Base-by-base conservation (phyloP, 2,113 vertebrate genomes). In the Macquaria ambigua region DNA sequence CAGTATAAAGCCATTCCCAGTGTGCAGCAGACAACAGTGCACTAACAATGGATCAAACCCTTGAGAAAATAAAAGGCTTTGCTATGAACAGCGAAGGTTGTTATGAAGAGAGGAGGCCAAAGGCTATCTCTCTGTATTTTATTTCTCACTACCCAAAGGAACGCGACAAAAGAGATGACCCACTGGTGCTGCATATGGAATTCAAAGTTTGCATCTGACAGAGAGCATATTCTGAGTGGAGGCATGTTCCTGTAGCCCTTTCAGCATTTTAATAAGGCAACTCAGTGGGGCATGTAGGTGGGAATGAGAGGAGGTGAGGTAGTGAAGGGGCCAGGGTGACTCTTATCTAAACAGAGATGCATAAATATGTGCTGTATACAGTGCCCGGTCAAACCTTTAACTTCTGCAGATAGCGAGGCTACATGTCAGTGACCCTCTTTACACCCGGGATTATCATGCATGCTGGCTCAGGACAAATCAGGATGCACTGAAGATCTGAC, bases 301-400 rank as follows among this genome's bases (percentile, higher is more conserved):
- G 39, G 39, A 80, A 71, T 74, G 75, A 82, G n/a, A 77, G 18
- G 46, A 56, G 10, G n/a, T 14, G 62, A 62, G 34, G 53, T 8
- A 55, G 39, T 34, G 31, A 56, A 41, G n/a, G 41, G n/a, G 48
- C 37, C 39, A 48, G 25, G 64, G 69, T 37, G 48, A 77, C 67
- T 72, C 50, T 67, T 62, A 67, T 61, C 34, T 63, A 74, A 95
- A 95, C 84, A 91, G 91, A 66, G 69, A 56, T 53, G 62, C 23
- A 77, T 71, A 77, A 77, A 25, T 74, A 28, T 58, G 66, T 21
- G 28, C 43, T 50, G 39, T 23, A 53, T 21, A 52, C 11, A 53
- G 62, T 1, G 4, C 18, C 23, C 0, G 34, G 28, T 28, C 18
- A 41, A 46, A 23, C 25, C 53, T 59, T 43, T 52, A 69, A 62